phyloP scores from a whole-genome alignment of 2,888 invertebrate species.

The Asteroscopus sphinx region DNA sequence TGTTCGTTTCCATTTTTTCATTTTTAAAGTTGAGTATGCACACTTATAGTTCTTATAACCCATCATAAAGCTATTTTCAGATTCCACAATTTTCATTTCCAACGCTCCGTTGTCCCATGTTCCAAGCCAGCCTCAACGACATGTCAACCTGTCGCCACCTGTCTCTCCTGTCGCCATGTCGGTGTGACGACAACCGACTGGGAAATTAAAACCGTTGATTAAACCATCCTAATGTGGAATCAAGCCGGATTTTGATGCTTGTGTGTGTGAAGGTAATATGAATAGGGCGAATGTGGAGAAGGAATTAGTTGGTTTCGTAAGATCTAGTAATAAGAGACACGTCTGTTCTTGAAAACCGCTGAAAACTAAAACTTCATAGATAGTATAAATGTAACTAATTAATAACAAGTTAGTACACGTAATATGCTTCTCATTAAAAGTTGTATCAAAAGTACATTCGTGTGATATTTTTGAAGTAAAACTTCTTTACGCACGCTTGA shows the following conservation, averaged over 20 bases:
- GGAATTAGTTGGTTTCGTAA: neutral
- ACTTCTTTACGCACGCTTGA: too few species aligned
- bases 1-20: too few species aligned
- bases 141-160: constrained; percentile 65
- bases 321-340: too few species aligned
- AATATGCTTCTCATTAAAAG: too few species aligned
- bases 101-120: constrained; percentile 33
- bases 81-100: constrained; percentile 23
- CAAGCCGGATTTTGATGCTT: constrained; percentile 22
- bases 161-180: constrained; percentile 36
- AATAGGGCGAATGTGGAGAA: constrained; percentile 1
- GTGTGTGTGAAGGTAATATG: constrained; percentile 3
- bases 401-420: too few species aligned
- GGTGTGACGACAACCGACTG: constrained; percentile 56
- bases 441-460: too few species aligned
- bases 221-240: constrained; percentile 55
- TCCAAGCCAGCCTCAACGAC: constrained; percentile 35
- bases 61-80: constrained; percentile 15
- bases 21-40: too few species aligned
- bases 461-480: too few species aligned
- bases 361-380: too few species aligned
- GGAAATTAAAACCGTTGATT: constrained; percentile 71
- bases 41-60: constrained; percentile 1
- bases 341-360: too few species aligned
- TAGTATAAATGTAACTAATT: neutral